Percentiles rank a stretch among this genome's conserved stretches.
These are phyloP conservation scores for Ficedula albicollis DNA, from an alignment of 2,797 vertebrate species.

Conservation along the genomic window DNA sequence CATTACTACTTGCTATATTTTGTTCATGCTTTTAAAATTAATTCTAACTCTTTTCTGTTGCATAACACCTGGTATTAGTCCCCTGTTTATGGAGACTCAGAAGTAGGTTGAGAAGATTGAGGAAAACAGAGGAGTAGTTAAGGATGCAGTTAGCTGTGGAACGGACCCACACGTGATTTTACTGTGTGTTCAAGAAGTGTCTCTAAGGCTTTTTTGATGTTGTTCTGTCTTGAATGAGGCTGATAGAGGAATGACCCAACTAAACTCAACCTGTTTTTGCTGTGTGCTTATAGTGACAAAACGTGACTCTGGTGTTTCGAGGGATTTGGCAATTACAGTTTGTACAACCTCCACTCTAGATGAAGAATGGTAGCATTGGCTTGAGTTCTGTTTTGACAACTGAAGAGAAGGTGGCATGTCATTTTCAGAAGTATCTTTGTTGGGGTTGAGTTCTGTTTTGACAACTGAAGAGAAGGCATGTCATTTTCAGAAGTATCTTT, in stretches of 20 bases:
- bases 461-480: neutral
- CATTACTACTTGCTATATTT: neutral
- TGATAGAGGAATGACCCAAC: neutral
- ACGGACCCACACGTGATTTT: neutral
- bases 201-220: neutral
- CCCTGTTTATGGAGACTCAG: neutral
- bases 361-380: neutral
- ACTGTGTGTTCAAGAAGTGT: neutral
- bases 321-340: neutral
- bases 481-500: neutral
- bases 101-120: neutral
- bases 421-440: neutral
- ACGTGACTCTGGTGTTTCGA: neutral
- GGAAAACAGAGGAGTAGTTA: neutral
- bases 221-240: neutral
- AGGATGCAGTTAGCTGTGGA: neutral
- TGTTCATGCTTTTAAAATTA: neutral
- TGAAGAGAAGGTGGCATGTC: neutral
- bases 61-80: neutral
- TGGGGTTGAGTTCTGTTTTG: neutral
- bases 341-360: neutral
- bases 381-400: neutral
- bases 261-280: neutral
- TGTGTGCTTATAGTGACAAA: neutral
- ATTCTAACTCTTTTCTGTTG: neutral